Conservation (phyloP, 2,113 vertebrate species). For the Cyanoramphus novaezelandiae region DNA sequence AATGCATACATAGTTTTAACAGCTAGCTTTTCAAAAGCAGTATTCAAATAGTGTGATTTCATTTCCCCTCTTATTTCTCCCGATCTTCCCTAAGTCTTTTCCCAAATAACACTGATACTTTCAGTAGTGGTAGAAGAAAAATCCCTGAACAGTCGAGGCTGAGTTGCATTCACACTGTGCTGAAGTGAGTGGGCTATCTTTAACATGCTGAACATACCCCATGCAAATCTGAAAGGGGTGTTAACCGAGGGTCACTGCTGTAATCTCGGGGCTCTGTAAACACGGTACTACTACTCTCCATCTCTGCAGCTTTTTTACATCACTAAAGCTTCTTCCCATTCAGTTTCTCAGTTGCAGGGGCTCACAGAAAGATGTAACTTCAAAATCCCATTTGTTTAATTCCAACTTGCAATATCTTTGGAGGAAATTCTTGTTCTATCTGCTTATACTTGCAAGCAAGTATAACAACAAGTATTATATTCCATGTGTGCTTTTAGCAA, state of each 20-base stretch:
- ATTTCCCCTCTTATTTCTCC: background rate
- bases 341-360: background rate
- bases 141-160: background rate
- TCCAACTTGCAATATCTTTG: background rate
- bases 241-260: slow-evolving; percentile 43
- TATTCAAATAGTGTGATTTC: rapidly evolving
- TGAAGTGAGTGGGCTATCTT: background rate
- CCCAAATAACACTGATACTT: background rate
- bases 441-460: background rate
- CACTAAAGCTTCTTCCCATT: slow-evolving; percentile 1
- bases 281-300: background rate
- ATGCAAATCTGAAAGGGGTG: slow-evolving; percentile 36
- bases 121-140: background rate
- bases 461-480: background rate
- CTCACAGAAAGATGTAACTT: background rate
- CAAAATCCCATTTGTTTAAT: background rate
- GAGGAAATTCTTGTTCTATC: background rate
- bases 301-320: background rate
- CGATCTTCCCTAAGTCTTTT: rapidly evolving
- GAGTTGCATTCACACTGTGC: background rate
- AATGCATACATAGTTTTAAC: background rate
- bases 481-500: slow-evolving; percentile 15
- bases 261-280: slow-evolving; percentile 60
- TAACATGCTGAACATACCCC: background rate
- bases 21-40: background rate